phyloP scores from a whole-genome alignment of 2,888 invertebrate genomes.

The Drosophila merina region DNA sequence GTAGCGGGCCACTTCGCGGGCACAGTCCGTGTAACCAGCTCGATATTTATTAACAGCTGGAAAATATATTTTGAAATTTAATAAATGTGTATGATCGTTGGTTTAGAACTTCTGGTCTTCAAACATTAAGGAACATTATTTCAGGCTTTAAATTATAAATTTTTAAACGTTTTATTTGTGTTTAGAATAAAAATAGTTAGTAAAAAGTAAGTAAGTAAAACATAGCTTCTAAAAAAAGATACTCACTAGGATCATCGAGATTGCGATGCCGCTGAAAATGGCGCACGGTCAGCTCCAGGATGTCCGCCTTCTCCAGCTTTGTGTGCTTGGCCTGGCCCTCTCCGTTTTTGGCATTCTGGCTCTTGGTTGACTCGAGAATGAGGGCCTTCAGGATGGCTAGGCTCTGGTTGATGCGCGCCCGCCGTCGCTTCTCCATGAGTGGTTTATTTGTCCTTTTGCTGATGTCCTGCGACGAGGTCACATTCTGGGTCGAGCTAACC shows the following conservation, averaged over 20 bases:
- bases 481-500: conserved; percentile 82
- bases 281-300: conserved; percentile 92
- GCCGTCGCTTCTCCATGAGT: conserved; percentile 90
- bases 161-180: too few species aligned
- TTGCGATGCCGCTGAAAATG: conserved; percentile 91
- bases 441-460: conserved; percentile 89
- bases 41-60: conserved; percentile 83
- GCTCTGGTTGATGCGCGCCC: conserved; percentile 90
- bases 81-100: background rate
- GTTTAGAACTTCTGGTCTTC: background rate
- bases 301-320: conserved; percentile 92
- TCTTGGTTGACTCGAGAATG: conserved; percentile 88
- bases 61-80: background rate
- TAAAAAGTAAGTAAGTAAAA: too few species aligned
- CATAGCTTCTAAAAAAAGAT: background rate
- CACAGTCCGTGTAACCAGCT: conserved; percentile 88
- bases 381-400: conserved; percentile 89
- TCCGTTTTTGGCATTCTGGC: conserved; percentile 81
- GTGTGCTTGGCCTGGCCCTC: conserved; percentile 89
- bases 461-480: conserved; percentile 82
- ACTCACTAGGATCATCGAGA: conserved; percentile 86
- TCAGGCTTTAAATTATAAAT: too few species aligned
- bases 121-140: background rate
- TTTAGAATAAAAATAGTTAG: too few species aligned
- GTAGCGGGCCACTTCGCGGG: conserved; percentile 85